Evolutionary conservation across 2,113 vertebrate species (phyloP).

Genomic region (Poeciliopsis retropinna): DNA sequence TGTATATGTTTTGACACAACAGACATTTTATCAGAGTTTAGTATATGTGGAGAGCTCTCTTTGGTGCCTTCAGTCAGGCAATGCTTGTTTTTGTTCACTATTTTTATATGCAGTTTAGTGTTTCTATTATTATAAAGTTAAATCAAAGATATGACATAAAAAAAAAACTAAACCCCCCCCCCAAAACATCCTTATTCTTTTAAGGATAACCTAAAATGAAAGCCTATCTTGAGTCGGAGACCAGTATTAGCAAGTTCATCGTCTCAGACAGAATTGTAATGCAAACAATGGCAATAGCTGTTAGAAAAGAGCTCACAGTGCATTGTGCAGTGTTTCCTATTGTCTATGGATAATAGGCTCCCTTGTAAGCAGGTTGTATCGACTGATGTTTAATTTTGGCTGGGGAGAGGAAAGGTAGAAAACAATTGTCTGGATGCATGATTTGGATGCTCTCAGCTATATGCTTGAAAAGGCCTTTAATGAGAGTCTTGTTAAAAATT

Average conservation of each 20-base stretch:
- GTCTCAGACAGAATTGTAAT: conserved; percentile 39
- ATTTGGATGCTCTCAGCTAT: conserved; percentile 9
- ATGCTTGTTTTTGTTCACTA: neutral
- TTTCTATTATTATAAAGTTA: neutral
- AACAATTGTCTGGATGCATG: neutral
- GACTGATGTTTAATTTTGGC: conserved; percentile 53
- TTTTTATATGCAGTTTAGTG: conserved; percentile 18
- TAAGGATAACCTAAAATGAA: no score
- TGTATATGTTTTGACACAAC: conserved; percentile 3
- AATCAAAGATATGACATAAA: conserved; percentile 1
- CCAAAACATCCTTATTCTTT: neutral
- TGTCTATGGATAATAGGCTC: conserved; percentile 52
- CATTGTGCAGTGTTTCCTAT: conserved; percentile 38
- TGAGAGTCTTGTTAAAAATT: neutral
- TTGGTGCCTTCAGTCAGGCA: neutral
- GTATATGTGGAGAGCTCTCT: neutral
- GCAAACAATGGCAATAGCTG: conserved; percentile 45
- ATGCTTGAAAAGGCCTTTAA: neutral
- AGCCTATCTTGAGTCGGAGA: conserved; percentile 17
- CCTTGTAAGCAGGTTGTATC: conserved; percentile 47
- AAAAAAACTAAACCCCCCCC: no score
- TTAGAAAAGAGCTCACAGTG: conserved; percentile 52
- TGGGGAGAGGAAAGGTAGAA: conserved; percentile 40
- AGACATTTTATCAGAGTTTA: neutral
- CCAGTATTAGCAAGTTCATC: conserved; percentile 45